These are phyloP conservation scores for Podarcis muralis DNA, from an alignment of 2,113 vertebrate genomes.

Conservation along the genomic window DNA sequence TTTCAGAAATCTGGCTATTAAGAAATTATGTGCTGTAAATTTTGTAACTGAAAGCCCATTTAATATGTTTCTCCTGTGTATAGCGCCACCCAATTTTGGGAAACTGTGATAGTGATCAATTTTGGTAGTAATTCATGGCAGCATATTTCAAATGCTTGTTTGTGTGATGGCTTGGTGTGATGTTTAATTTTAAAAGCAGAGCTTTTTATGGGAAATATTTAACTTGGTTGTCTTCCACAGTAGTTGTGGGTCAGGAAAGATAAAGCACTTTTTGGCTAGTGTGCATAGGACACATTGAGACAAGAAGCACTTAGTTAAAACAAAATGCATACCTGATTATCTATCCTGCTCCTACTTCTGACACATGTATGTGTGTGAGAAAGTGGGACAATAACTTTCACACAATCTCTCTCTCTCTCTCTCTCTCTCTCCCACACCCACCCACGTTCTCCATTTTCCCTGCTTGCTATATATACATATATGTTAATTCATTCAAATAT, in stretches of 20 bases:
- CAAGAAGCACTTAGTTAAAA: constrained; percentile 28
- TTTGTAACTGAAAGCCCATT: constrained; percentile 52
- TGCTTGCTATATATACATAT: neutral
- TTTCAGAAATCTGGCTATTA: constrained; percentile 47
- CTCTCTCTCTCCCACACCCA: neutral
- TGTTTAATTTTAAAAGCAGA: constrained; percentile 39
- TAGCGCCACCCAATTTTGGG: constrained; percentile 61
- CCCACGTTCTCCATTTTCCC: neutral
- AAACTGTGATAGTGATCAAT: constrained; percentile 35
- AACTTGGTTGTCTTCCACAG: constrained; percentile 12
- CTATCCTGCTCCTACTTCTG: constrained; percentile 53
- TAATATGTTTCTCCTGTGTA: constrained; percentile 58
- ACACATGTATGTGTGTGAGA: neutral
- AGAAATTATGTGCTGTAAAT: constrained; percentile 63
- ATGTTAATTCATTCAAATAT: neutral
- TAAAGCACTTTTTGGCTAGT: neutral
- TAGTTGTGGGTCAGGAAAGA: constrained; percentile 2
- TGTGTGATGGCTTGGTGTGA: neutral
- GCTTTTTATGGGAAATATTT: constrained; percentile 19
- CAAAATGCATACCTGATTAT: constrained; percentile 42
- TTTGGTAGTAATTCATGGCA: constrained; percentile 27
- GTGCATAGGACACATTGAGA: neutral
- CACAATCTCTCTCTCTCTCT: neutral
- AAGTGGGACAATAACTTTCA: neutral
- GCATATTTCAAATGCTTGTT: constrained; percentile 50